phyloP scores from a whole-genome alignment of 2,888 invertebrate genomes.

The Trachelus iudaicus region DNA sequence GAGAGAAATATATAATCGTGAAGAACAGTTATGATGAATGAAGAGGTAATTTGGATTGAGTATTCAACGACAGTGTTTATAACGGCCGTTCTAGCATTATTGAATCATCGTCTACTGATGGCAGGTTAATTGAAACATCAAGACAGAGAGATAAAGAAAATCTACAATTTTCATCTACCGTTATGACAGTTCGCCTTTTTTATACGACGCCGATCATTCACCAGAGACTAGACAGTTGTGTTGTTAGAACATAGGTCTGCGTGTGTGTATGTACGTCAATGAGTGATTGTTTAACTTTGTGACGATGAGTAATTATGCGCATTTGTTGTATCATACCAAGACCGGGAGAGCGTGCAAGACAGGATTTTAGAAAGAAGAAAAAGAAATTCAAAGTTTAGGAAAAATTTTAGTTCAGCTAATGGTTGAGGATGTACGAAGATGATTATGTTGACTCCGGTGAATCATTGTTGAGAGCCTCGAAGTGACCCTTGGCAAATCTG shows the following conservation, averaged over 20 bases:
- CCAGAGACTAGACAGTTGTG: not conserved
- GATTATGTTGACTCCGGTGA: not conserved
- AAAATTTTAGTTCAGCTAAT: not conserved
- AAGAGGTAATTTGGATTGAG: constrained; percentile 10
- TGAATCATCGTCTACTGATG: not conserved
- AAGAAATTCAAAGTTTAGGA: not conserved
- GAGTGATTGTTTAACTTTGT: not conserved
- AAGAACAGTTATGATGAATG: constrained; percentile 14
- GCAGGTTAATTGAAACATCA: not conserved
- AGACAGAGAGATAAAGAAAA: not conserved
- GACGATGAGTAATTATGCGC: not conserved
- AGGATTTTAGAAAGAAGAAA: not conserved
- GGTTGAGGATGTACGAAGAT: not conserved
- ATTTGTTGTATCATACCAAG: not conserved
- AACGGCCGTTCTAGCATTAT: not conserved
- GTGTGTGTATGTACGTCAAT: not conserved
- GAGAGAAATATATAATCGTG: not conserved
- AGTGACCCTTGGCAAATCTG: not conserved
- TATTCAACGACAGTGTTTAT: constrained; percentile 5
- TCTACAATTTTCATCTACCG: constrained; percentile 8
- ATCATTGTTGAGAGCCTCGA: not conserved
- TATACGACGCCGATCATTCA: constrained; percentile 6
- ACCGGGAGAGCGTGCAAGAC: not conserved
- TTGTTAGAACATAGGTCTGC: not conserved
- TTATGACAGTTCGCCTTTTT: constrained; percentile 13